Evolutionary conservation across 2,888 invertebrate species (phyloP).

Genomic region (Polylopha cassiicola): DNA sequence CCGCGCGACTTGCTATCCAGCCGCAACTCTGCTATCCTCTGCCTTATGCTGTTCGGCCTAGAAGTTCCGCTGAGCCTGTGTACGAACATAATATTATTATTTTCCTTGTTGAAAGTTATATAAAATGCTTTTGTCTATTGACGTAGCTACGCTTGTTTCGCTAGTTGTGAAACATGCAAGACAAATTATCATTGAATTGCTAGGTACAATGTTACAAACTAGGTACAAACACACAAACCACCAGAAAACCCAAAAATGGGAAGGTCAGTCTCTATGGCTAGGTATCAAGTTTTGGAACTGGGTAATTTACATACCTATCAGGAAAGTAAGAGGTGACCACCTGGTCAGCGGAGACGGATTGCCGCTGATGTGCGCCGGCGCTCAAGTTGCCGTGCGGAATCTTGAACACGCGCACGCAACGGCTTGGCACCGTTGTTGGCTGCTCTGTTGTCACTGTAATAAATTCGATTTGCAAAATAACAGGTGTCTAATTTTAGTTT

Average conservation of each 20-base stretch:
- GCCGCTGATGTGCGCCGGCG: conserved; percentile 66
- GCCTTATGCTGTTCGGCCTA: conserved; percentile 66
- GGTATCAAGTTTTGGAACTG: no score
- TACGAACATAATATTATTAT: conserved; percentile 6
- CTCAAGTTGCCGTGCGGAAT: conserved; percentile 70
- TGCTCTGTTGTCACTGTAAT: conserved; percentile 58
- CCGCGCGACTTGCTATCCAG: conserved; percentile 66
- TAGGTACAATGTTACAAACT: not conserved
- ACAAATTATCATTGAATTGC: not conserved
- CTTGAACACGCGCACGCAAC: conserved; percentile 68
- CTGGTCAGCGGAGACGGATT: conserved; percentile 69
- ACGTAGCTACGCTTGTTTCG: no score
- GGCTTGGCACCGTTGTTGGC: conserved; percentile 51
- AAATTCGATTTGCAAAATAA: conserved; percentile 1
- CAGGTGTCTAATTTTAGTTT: not conserved
- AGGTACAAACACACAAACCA: no score
- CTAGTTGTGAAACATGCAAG: no score
- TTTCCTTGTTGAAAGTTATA: not conserved
- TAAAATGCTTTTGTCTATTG: no score
- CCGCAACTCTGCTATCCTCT: conserved; percentile 62
- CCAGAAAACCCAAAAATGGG: no score
- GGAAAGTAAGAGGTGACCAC: conserved; percentile 65
- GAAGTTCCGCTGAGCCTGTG: conserved; percentile 21
- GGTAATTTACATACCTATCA: conserved; percentile 60
- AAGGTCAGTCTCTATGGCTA: no score